These are phyloP conservation scores for Hyperoplus lanceolatus DNA, from an alignment of 2,797 vertebrate species.

Conservation along the genomic window DNA sequence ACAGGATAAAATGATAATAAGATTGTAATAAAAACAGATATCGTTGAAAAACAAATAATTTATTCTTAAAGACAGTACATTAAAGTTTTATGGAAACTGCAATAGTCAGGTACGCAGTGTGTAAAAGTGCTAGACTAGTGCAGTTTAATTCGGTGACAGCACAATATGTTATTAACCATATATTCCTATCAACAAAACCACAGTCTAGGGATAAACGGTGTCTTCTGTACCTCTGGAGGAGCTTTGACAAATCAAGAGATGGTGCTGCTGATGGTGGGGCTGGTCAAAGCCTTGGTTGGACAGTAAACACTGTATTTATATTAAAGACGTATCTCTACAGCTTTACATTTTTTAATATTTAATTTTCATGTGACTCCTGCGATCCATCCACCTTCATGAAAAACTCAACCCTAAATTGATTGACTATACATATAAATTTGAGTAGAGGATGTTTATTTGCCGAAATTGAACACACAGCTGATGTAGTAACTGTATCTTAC, in stretches of 20 bases:
- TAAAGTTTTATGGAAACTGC: too few species aligned
- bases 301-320: background rate
- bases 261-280: slow-evolving; percentile 1
- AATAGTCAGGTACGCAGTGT: too few species aligned
- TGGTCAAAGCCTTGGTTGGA: background rate
- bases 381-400: background rate
- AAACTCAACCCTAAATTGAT: background rate
- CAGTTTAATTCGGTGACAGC: too few species aligned
- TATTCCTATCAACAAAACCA: background rate
- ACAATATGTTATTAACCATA: too few species aligned
- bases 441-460: background rate
- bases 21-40: too few species aligned
- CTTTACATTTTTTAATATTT: background rate
- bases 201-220: background rate
- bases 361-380: background rate
- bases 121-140: too few species aligned
- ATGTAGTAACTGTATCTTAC: background rate
- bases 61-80: too few species aligned
- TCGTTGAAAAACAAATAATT: too few species aligned
- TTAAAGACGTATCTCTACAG: background rate
- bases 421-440: background rate
- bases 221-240: slow-evolving; percentile 13
- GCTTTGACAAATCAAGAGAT: slow-evolving; percentile 9
- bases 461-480: background rate
- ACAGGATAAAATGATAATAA: too few species aligned